Percentiles rank a stretch among this genome's conserved stretches.
phyloP scores from a whole-genome alignment of 2,113 vertebrate genomes.

The Scomber colias region DNA sequence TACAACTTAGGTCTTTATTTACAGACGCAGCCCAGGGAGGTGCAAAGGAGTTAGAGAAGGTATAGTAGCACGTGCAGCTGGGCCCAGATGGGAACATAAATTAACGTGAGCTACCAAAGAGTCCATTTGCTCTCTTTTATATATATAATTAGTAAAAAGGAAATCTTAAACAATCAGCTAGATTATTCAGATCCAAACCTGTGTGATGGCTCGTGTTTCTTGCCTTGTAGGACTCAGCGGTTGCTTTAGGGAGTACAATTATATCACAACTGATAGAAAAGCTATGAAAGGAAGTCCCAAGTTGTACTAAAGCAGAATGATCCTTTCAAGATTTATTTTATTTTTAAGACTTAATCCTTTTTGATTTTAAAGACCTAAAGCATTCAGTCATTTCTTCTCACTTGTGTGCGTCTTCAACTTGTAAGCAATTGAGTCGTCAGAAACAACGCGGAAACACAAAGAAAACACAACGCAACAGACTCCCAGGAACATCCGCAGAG shows the following conservation, averaged over 20 bases:
- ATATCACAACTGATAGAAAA: not conserved
- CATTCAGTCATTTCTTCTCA: not conserved
- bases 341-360: not conserved
- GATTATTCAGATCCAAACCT: too few relatives aligned
- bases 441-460: slow-evolving; percentile 7
- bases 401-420: not conserved
- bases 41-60: too few relatives aligned
- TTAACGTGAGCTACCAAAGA: too few relatives aligned
- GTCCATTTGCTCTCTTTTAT: too few relatives aligned
- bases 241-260: not conserved
- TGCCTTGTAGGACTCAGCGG: not conserved
- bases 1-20: too few relatives aligned
- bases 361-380: not conserved
- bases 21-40: too few relatives aligned
- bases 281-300: not conserved
- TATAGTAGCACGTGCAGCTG: too few relatives aligned
- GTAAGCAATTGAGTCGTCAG: slow-evolving; percentile 62
- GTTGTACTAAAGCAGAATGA: not conserved
- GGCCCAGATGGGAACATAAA: too few relatives aligned
- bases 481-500: slow-evolving; percentile 31
- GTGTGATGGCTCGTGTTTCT: too few relatives aligned
- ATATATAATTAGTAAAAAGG: too few relatives aligned
- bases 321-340: not conserved
- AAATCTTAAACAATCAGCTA: too few relatives aligned
- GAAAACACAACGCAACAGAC: slow-evolving; percentile 24